A percentile compares a stretch with the other conserved stretches of the same genome.
phyloP scores from a whole-genome alignment of 2,888 invertebrate species.

The Brachyptera risi region DNA sequence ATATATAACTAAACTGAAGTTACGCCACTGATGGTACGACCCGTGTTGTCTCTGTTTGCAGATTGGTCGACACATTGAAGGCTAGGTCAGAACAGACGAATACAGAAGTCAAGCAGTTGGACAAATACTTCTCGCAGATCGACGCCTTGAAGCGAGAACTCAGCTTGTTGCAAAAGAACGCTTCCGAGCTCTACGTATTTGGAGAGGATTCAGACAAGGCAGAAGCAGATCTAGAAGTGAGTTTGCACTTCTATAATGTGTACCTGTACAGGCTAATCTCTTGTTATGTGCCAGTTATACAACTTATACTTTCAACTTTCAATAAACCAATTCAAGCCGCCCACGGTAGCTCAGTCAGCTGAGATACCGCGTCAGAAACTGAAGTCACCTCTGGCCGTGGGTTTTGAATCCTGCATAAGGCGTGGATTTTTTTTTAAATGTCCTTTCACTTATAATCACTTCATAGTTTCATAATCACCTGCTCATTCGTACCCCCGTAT shows the following conservation, averaged over 20 bases:
- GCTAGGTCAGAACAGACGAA: slow-evolving; percentile 70
- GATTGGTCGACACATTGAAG: slow-evolving; percentile 75
- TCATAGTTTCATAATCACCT: too few species aligned
- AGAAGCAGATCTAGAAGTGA: slow-evolving; percentile 54
- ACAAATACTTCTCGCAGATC: slow-evolving; percentile 65
- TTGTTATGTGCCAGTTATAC: not conserved
- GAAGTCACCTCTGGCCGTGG: too few species aligned
- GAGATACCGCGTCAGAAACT: too few species aligned
- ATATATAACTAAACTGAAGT: too few species aligned
- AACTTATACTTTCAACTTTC: not conserved
- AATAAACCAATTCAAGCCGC: too few species aligned
- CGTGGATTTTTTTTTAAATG: too few species aligned
- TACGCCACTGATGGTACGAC: too few species aligned
- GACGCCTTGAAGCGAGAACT: slow-evolving; percentile 64
- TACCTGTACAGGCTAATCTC: too few species aligned
- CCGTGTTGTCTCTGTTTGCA: slow-evolving; percentile 51
- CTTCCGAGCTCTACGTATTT: slow-evolving; percentile 71
- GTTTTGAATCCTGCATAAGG: too few species aligned
- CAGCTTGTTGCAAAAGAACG: slow-evolving; percentile 60
- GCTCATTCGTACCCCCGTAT: too few species aligned
- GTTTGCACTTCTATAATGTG: slow-evolving; percentile 14
- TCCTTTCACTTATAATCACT: too few species aligned
- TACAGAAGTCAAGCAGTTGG: slow-evolving; percentile 72
- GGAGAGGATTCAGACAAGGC: slow-evolving; percentile 64
- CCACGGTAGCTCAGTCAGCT: too few species aligned